Conservation (phyloP, 2,888 invertebrate species). For the Monochamus alternatus region DNA sequence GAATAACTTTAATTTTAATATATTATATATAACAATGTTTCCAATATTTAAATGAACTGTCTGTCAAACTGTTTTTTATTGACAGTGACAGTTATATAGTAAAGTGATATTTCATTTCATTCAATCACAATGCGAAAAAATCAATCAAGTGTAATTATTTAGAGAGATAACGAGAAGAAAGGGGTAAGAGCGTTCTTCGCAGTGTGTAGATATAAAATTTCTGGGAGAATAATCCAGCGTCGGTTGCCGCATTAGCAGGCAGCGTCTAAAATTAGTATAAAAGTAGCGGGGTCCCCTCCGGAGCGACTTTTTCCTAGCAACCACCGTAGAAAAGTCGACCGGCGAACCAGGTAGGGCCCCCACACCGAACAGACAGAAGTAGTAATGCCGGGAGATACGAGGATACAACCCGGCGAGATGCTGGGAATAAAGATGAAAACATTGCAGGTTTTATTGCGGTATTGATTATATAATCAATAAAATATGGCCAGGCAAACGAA, state of each 20-base stretch:
- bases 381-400: constrained; percentile 30
- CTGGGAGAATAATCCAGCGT: neutral
- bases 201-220: neutral
- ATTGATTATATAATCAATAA: constrained; percentile 74
- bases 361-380: constrained; percentile 23
- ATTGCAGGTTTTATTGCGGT: constrained; percentile 74
- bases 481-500: constrained; percentile 68
- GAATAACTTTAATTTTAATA: no score
- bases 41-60: no score
- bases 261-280: constrained; percentile 28
- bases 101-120: no score
- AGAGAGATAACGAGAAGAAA: no score
- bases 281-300: constrained; percentile 38
- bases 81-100: no score
- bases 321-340: constrained; percentile 25
- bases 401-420: constrained; percentile 60
- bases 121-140: no score
- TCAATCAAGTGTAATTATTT: no score
- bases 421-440: constrained; percentile 72
- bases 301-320: constrained; percentile 53
- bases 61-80: no score
- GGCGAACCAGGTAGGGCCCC: constrained; percentile 25
- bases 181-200: no score
- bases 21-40: no score
- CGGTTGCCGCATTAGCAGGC: neutral